A percentile compares a stretch with the other conserved stretches of the same genome.
These are phyloP conservation scores for Falco rusticolus DNA, from an alignment of 2,797 vertebrate genomes.

Conservation along the genomic window DNA sequence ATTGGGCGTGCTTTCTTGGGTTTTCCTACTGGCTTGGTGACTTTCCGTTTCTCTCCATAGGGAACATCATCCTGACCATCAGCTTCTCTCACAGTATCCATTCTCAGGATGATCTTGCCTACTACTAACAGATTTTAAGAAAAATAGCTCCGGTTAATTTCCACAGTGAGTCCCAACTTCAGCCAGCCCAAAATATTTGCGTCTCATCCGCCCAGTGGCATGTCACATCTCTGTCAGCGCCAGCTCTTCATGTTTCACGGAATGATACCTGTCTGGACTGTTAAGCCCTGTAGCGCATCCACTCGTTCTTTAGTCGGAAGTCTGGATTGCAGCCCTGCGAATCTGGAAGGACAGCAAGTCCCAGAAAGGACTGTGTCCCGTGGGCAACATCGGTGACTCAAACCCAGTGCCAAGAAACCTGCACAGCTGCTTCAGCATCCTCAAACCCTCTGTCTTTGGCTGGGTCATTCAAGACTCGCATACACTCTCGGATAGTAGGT, in stretches of 20 bases:
- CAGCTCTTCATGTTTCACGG: neutral
- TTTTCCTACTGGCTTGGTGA: neutral
- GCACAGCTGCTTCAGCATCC: neutral
- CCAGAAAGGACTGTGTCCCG: neutral
- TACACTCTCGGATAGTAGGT: neutral
- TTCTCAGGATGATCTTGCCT: neutral
- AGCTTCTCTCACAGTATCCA: neutral
- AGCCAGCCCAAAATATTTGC: neutral
- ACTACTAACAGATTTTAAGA: neutral
- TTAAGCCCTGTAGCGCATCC: neutral
- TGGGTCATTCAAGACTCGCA: neutral
- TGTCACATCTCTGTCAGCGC: neutral
- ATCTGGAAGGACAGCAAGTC: neutral
- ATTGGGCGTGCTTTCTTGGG: neutral
- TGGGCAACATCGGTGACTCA: neutral
- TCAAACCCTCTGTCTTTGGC: accelerated
- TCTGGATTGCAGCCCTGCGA: neutral
- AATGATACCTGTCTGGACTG: accelerated
- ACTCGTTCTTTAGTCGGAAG: neutral
- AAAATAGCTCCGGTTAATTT: neutral
- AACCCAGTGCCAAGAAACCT: neutral
- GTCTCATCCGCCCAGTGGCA: neutral
- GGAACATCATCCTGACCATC: neutral
- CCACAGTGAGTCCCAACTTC: neutral
- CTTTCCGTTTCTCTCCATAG: neutral